Conservation (phyloP, 2,797 vertebrate species). For the Tauraco hartlaubi region DNA sequence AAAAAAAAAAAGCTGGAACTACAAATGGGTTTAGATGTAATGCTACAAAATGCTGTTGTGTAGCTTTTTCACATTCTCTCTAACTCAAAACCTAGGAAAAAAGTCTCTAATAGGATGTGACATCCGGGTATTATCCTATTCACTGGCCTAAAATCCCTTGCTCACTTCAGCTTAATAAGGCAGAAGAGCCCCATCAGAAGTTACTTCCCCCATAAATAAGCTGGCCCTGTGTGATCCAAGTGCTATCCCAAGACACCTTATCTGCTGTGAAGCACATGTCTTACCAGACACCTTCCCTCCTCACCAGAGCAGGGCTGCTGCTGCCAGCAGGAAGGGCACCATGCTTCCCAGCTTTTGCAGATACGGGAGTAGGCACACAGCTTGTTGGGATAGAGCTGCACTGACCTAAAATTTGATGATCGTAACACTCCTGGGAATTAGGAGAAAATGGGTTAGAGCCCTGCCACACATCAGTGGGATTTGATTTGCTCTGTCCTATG, state of each 20-base stretch:
- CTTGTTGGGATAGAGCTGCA: background rate
- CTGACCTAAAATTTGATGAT: fast-evolving
- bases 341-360: background rate
- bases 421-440: background rate
- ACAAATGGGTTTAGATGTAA: background rate
- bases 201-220: background rate
- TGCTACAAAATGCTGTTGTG: background rate
- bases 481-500: background rate
- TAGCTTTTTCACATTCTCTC: background rate
- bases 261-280: background rate
- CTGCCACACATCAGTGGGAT: background rate
- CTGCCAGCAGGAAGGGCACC: background rate
- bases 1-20: background rate
- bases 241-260: background rate
- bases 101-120: background rate
- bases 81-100: background rate
- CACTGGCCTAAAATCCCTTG: background rate
- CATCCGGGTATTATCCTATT: background rate
- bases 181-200: background rate
- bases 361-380: fast-evolving
- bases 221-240: fast-evolving
- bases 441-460: background rate
- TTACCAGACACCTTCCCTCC: background rate
- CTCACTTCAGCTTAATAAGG: background rate
- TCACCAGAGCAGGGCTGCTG: too few species aligned